phyloP scores from a whole-genome alignment of 2,888 invertebrate genomes.

The Agriopis leucophaearia region DNA sequence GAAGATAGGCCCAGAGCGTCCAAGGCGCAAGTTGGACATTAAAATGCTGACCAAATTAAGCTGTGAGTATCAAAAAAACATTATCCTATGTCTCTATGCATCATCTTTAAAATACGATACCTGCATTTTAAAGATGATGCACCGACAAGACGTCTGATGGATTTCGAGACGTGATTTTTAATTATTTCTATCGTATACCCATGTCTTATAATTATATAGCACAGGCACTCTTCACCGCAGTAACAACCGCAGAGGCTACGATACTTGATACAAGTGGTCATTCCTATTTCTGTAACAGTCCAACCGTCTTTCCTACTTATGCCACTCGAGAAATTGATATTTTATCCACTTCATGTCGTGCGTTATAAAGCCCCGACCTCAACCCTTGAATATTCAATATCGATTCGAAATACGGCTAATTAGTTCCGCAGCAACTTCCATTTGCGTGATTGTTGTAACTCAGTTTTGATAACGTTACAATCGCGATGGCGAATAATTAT shows the following conservation, averaged over 20 bases:
- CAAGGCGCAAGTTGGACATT: no score
- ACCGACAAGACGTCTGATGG: no score
- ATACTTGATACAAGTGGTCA: slow-evolving; percentile 54
- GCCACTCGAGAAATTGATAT: slow-evolving; percentile 42
- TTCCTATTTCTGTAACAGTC: slow-evolving; percentile 54
- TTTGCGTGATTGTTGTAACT: slow-evolving; percentile 26
- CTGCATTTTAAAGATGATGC: no score
- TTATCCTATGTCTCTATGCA: no score
- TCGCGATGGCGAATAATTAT: slow-evolving; percentile 22
- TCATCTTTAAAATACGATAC: no score
- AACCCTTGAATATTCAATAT: slow-evolving; percentile 27
- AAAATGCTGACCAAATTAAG: no score
- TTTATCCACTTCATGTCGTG: slow-evolving; percentile 15
- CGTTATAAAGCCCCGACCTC: slow-evolving; percentile 17
- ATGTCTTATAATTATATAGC: no score
- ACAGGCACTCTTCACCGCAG: slow-evolving; percentile 40
- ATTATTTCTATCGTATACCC: no score
- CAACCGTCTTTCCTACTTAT: slow-evolving; percentile 12
- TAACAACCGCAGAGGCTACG: slow-evolving; percentile 50
- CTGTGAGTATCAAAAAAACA: no score
- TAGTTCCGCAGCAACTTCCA: slow-evolving; percentile 19
- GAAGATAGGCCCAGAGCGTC: no score
- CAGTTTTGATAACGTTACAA: slow-evolving; percentile 25
- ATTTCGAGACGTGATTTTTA: no score
- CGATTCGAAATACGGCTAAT: slow-evolving; percentile 28